Evolutionary conservation across 1,140 invertebrate species (phyloP).

Genomic region (Pinna nobilis): DNA sequence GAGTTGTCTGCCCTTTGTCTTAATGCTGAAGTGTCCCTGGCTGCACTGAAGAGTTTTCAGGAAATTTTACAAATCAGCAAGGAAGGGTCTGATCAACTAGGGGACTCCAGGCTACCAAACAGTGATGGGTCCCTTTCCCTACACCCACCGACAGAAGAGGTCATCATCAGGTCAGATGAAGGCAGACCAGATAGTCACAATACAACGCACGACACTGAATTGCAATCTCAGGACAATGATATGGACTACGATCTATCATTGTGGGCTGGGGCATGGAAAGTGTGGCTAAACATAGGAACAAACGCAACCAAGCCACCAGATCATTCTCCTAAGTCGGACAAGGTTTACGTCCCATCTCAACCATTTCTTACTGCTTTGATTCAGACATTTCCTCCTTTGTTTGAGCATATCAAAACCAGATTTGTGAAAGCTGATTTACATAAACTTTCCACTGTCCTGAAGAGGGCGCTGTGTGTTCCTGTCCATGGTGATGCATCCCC

Average conservation of each 20-base stretch:
- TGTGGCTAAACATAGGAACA: constrained; percentile 90
- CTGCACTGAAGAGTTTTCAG: constrained; percentile 95
- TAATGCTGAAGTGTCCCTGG: constrained; percentile 96
- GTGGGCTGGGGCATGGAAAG: constrained; percentile 88
- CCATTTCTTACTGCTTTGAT: constrained; percentile 94
- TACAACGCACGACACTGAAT: constrained; percentile 35
- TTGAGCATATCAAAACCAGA: constrained; percentile 88
- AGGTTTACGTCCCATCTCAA: constrained; percentile 90
- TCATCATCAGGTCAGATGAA: constrained; percentile 62
- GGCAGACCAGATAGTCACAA: constrained; percentile 25
- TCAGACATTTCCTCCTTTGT: constrained; percentile 95
- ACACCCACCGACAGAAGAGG: constrained; percentile 57
- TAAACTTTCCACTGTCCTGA: constrained; percentile 86
- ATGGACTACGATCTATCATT: constrained; percentile 74
- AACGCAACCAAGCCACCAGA: constrained; percentile 84
- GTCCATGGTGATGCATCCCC: constrained; percentile 88
- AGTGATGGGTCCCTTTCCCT: constrained; percentile 30
- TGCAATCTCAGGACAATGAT: constrained; percentile 35
- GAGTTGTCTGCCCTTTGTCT: constrained; percentile 92
- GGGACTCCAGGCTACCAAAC: too few relatives aligned
- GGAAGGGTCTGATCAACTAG: constrained; percentile 51
- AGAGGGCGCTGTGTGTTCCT: constrained; percentile 86
- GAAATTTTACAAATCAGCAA: constrained; percentile 81
- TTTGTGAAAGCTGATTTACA: constrained; percentile 86
- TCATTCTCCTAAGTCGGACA: constrained; percentile 56